phyloP scores from a whole-genome alignment of 2,888 invertebrate genomes.

The Stegophylla sp. region DNA sequence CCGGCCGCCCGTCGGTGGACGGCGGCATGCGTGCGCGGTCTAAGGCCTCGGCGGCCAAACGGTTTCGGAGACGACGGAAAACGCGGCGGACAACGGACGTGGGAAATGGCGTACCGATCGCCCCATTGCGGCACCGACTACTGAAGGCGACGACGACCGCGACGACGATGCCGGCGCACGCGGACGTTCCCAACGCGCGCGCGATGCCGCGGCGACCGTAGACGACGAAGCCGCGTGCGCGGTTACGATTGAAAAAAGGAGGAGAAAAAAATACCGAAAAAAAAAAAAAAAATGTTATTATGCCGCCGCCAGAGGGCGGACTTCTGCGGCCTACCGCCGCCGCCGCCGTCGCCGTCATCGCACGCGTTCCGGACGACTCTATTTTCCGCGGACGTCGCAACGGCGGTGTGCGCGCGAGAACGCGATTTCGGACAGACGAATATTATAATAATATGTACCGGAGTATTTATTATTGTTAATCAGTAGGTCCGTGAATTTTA shows the following conservation, averaged over 20 bases:
- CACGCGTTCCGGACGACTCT: neutral
- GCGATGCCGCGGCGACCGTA: neutral
- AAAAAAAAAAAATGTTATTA: neutral
- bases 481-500: too few species aligned
- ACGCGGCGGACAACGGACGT: neutral
- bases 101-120: neutral
- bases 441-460: neutral
- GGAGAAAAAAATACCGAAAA: too few species aligned
- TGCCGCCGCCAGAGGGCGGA: constrained; percentile 36
- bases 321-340: neutral
- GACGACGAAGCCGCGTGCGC: constrained; percentile 16
- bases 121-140: constrained; percentile 31
- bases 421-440: neutral
- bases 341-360: neutral
- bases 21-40: neutral
- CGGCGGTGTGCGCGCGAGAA: too few species aligned
- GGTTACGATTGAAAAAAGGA: constrained; percentile 27
- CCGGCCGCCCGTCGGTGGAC: neutral
- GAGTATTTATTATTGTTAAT: too few species aligned
- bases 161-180: too few species aligned
- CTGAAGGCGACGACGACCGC: neutral
- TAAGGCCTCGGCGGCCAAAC: constrained; percentile 9
- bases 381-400: neutral
- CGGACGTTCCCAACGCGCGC: neutral
- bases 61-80: neutral